A percentile compares a stretch with the other conserved stretches of the same genome.
Conservation (phyloP, 2,888 invertebrate species). For the Conomelus anceps region DNA sequence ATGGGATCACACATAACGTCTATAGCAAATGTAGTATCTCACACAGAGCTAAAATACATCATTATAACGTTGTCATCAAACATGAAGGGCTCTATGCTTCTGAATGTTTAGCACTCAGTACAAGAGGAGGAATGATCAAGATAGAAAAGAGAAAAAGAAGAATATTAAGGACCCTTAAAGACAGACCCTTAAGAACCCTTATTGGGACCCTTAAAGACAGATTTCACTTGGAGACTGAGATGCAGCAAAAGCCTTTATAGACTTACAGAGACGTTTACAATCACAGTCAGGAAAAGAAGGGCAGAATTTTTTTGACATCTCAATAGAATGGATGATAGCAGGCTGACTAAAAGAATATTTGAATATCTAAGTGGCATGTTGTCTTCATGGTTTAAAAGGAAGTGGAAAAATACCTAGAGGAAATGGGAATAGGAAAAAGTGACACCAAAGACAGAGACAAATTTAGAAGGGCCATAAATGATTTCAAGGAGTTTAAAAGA, state of each 20-base stretch:
- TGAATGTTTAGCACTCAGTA: constrained; percentile 2
- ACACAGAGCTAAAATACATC: neutral
- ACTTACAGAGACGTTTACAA: too few relatives aligned
- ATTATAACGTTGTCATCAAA: constrained; percentile 9
- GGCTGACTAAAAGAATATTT: neutral
- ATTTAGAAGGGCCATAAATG: neutral
- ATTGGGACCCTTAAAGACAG: too few relatives aligned
- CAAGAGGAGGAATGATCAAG: neutral
- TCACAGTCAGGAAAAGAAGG: too few relatives aligned
- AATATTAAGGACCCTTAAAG: neutral
- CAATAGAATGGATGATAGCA: too few relatives aligned
- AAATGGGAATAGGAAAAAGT: neutral
- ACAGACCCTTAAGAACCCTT: too few relatives aligned
- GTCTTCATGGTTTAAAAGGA: too few relatives aligned
- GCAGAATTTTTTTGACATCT: too few relatives aligned
- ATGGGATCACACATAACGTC: neutral
- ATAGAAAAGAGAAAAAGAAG: constrained; percentile 8
- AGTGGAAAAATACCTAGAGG: neutral
- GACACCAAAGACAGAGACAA: neutral
- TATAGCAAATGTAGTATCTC: constrained; percentile 2
- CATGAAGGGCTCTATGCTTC: constrained; percentile 5
- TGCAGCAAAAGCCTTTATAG: too few relatives aligned
- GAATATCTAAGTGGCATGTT: neutral
- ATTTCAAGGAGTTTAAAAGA: neutral
- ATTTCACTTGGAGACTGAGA: too few relatives aligned